Percentiles rank a stretch among this genome's conserved stretches.
phyloP scores from a whole-genome alignment of 2,113 vertebrate species.

The Drymodes brunneopygia region DNA sequence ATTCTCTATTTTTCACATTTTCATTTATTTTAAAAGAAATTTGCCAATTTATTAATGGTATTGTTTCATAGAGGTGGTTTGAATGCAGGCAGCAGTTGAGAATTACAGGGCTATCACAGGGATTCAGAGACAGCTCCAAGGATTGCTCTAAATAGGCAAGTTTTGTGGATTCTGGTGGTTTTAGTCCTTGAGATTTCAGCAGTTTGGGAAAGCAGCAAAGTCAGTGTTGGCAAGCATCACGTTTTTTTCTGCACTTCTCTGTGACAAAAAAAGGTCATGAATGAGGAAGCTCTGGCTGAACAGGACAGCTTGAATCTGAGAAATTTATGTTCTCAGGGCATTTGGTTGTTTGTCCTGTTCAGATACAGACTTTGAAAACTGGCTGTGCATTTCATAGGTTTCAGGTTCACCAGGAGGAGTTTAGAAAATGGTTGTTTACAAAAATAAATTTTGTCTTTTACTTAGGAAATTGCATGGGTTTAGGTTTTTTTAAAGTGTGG shows the following conservation, averaged over 20 bases:
- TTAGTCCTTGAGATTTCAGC: neutral
- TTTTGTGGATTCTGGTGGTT: neutral
- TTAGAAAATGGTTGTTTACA: neutral
- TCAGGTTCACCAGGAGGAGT: neutral
- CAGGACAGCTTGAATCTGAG: neutral
- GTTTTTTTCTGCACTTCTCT: fast-evolving
- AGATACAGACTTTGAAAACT: neutral
- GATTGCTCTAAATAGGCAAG: neutral
- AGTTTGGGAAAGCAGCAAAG: neutral
- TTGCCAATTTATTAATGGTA: neutral
- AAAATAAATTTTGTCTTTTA: neutral
- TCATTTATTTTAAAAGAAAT: neutral
- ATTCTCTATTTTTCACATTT: neutral
- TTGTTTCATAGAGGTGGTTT: neutral
- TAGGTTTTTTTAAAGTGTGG: neutral
- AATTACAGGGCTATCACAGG: neutral
- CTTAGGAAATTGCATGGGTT: neutral
- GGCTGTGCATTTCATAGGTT: neutral
- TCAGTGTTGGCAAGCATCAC: fast-evolving
- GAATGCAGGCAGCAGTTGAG: neutral
- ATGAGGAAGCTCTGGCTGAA: neutral
- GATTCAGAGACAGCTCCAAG: neutral
- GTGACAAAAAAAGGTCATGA: neutral
- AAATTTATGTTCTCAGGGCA: neutral
- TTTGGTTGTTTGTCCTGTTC: neutral